Base-by-base conservation (phyloP, 1,140 invertebrate genomes). In the Orchestia grillus region DNA sequence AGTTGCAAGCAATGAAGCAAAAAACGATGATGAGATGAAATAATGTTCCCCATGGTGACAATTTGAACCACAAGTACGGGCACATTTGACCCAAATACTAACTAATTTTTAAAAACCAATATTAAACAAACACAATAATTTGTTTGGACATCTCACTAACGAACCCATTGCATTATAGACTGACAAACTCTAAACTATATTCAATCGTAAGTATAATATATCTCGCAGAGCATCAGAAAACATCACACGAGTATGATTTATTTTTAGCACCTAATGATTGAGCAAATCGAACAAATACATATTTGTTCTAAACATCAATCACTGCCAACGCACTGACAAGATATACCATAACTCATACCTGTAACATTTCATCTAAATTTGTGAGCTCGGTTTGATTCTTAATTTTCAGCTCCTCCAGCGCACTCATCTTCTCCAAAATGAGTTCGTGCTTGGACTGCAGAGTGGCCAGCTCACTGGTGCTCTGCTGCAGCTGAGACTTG, bases 391-490 rank as follows among this genome's bases (percentile, higher is more conserved):
- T 28, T 15, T 42, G 6, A 41, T 42, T 90, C 28, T 90, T 41
- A 28, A 36, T 36, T 23, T 36, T 44, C n/a, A 90, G 88, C 44
- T 96, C 96, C 77, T 96, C 87, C 40, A 96, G 91, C 11, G 43
- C 44, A 44, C 62, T 96, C 3, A 96, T 44, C 44, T 95, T 95
- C 42, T 96, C 96, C 77, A 96, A 45, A 44, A 95, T 87, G 40
- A 45, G 95, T 16, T 95, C 95, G 42, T 96, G 96, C 42, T 96
- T 92, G 57, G 95, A 57, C 23, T 87, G 87, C 41, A 96, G 95
- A 41, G 96, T n/a, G 44, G 43, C 40, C 43, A 45, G 92, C 44
- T 94, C 92, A 45, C 11, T 15, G 19, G 45, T 94, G 36, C 23
- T 28, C 92, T 94, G 92, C 3, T 94, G 41, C 43, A 94, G 92